Conservation (phyloP, 2,113 vertebrate genomes). For the Globicephala melas region DNA sequence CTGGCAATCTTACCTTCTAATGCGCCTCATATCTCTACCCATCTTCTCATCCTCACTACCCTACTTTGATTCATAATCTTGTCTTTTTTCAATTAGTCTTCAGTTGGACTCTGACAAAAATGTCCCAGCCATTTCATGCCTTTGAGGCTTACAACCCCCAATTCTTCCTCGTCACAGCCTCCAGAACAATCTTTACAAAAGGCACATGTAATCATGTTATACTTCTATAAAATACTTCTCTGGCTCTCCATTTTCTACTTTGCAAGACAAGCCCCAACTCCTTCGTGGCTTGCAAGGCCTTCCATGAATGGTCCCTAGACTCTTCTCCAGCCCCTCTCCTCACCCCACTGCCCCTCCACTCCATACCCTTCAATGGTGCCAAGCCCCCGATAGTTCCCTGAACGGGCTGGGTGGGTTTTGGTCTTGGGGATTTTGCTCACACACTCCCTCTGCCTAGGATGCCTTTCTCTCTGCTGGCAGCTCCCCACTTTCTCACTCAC, state of each 20-base stretch:
- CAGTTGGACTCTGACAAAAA: background rate
- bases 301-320: background rate
- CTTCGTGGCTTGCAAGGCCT: background rate
- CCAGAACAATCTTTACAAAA: background rate
- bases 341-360: no score
- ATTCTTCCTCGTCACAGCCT: background rate
- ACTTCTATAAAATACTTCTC: background rate
- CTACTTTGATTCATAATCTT: background rate
- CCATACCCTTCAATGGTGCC: background rate
- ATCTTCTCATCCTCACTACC: background rate
- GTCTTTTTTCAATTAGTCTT: background rate
- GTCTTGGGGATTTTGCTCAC: background rate
- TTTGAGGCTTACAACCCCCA: background rate
- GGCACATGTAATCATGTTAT: background rate
- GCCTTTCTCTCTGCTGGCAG: background rate
- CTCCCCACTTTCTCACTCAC: background rate
- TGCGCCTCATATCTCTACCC: background rate
- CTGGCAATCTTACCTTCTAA: background rate
- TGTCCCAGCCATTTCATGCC: background rate
- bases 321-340: background rate
- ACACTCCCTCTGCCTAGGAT: background rate
- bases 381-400: background rate
- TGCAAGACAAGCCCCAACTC: background rate
- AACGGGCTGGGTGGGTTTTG: background rate
- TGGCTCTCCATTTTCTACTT: background rate